Evolutionary conservation across 2,797 vertebrate species (phyloP), one percentile per base, ranked within the genome.

Genomic region (Anabacerthia variegaticeps): DNA sequence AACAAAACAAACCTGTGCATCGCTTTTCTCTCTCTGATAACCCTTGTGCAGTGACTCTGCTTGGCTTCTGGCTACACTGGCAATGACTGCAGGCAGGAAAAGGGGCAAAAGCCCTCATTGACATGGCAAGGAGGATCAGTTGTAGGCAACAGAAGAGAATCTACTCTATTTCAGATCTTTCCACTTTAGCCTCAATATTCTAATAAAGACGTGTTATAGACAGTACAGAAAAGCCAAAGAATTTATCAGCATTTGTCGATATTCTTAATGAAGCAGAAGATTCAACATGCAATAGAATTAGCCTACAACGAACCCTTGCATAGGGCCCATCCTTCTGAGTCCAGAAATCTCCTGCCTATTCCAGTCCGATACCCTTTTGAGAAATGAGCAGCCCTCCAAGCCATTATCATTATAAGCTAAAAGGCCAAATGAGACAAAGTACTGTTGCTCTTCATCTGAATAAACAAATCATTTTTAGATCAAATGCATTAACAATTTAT

Each of bases 191-290:
- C n/a, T 73, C 62, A 66, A 63, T 67, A 81, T 89, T 84, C 61
- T 72, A 61, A 92, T 74, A 93, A 93, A 96, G 93, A 88, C 0
- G 0, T 62, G 59, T 44, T 88, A 85, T 77, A 87, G 96, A 86
- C 82, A 72, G 76, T 32, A 12, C 32, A 28, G 62, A 62, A 24
- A 91, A 98, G 97, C 96, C 91, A 96, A 98, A 95, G 79, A 97
- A 97, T 98, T 97, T 93, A 98, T 98, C 97, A 97, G 95, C 78
- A 41, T 94, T 88, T 97, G 97, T 98, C 97, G 86, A 98, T 98
- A 98, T 73, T 55, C 95, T 95, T 98, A 98, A 98, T 97, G 97
- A 98, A 98, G 97, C 92, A 92, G 97, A 95, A 97, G 97, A 98
- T 96, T 93, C 95, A 96, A 98, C 97, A 95, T 92, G 96, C 95